Evolutionary conservation across 2,888 invertebrate species (phyloP).

Genomic region (Pseudococcus viburni): DNA sequence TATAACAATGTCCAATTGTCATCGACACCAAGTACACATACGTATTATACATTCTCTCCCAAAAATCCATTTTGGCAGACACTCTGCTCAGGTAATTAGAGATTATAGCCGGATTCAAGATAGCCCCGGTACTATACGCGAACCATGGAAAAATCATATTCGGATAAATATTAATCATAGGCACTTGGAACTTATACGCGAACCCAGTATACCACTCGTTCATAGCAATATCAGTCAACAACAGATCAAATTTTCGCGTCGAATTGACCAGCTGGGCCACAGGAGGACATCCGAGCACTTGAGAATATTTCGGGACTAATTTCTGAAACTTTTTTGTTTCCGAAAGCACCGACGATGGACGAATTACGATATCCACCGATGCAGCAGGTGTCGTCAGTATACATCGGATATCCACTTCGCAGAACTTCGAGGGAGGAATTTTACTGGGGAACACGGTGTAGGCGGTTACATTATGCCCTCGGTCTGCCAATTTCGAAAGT

Average conservation of each 20-base stretch:
- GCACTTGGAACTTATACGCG: conserved; percentile 21
- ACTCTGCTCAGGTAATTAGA: background rate
- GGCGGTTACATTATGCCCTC: background rate
- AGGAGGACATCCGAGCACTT: background rate
- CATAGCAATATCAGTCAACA: background rate
- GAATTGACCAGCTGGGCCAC: conserved; percentile 23
- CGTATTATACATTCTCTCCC: background rate
- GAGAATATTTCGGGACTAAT: background rate
- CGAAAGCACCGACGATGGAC: no score
- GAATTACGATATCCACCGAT: no score
- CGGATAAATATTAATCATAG: background rate
- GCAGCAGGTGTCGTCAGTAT: no score
- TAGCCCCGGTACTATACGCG: background rate
- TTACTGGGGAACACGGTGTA: background rate
- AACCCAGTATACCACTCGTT: conserved; percentile 15
- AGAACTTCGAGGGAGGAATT: background rate
- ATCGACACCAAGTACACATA: background rate
- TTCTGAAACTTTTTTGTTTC: no score
- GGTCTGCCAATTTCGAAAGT: background rate
- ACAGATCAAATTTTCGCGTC: conserved; percentile 62
- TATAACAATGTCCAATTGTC: background rate
- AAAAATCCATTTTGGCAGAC: background rate
- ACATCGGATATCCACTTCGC: background rate
- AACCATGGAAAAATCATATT: background rate
- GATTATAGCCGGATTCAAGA: background rate